Base-by-base conservation (phyloP, 92 coral and sea anemone genomes). In the Epizoanthus rinbou region DNA sequence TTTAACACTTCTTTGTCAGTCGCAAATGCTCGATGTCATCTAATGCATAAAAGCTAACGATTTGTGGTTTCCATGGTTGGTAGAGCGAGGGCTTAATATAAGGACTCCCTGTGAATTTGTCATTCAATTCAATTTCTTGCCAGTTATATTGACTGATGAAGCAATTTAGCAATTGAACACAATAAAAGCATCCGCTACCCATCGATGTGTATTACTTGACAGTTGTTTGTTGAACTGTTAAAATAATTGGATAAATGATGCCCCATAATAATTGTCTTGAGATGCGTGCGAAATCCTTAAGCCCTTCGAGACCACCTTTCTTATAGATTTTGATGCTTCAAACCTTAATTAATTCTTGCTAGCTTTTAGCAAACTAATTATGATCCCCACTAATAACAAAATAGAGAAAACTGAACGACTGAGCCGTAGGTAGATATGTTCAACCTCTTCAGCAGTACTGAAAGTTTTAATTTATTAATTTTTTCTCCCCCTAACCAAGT, bases 211-310 rank as follows among this genome's bases (percentile, higher is more conserved):
- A 43, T 13, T 41, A 43, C 57, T 35, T 7, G 53, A 43, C 56
- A 57, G 62, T 62, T 60, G 82, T 71, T 11, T 57, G 22, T 28
- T 9, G 28, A 78, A 63, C 18, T 6, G 37, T 50, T 43, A 43
- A 41, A 22, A 62, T 43, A 78, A 62, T 62, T 22, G 23, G 45
- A 13, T 19, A 21, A 76, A 22, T 43, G 69, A 78, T 57, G 70
- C 43, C 11, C 24, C 19, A 43, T 78, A 6, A 50, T 11, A 13
- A 50, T 50, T 50, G 9, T 9, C 54, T 50, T 11, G 54, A 50
- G 54, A 50, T 78, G 72, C 82, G 17, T 41, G 54, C 14, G 24
- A 57, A 10, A 41, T 57, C 19, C 23, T 70, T 60, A 78, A 76
- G 68, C 56, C 68, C 9, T 58, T 76, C 22, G 23, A 58, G 22